Base-by-base conservation (phyloP, 2,888 invertebrate genomes). In the Lasioglossum malachurum region DNA sequence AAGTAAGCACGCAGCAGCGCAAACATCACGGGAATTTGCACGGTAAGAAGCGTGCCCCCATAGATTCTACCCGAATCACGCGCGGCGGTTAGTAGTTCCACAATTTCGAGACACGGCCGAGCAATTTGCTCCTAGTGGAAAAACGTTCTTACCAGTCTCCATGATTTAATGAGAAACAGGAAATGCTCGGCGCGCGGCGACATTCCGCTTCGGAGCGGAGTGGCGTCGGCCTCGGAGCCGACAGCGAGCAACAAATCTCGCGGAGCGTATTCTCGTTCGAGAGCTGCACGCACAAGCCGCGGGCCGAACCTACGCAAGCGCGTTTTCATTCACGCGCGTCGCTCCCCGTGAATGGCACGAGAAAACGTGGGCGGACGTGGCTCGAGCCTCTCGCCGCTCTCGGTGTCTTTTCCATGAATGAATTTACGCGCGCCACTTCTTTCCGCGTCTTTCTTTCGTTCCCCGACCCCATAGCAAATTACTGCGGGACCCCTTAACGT, bases 351-450 rank as follows among this genome's bases (percentile, higher is more conserved):
- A 93, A 93, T 93, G 93, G 91, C 84, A 83, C 78, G 88, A 91
- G 91, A 89, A 88, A 85, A 90, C 91, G 94, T 93, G 92, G 93
- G 93, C 93, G 93, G 93, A 92, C 93, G 89, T 79, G 87, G 83
- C 76, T 64, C 67, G 78, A 84, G 78, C 73, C 84, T 76, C 83
- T 73, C 75, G 46, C 80, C 79, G 53, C 78, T 57, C 71, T 76
- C 78, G 72, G 86, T 87, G 91, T 92, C 90, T 91, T 92, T 92
- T 91, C 80, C 89, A 88, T 93, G 93, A 93, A 94, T 94, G 94
- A 93, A 93, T 93, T 92, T 90, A 92, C 92, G 89, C 91, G 72
- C 79, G 83, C 75, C 75, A 64, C 83, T 84, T 73, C 72, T 84
- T 82, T 79, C 46, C 73, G 69, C 84, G 83, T 74, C 69, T 84